Evolutionary conservation across 1,140 invertebrate species (phyloP).

Genomic region (Vanessa tameamea): DNA sequence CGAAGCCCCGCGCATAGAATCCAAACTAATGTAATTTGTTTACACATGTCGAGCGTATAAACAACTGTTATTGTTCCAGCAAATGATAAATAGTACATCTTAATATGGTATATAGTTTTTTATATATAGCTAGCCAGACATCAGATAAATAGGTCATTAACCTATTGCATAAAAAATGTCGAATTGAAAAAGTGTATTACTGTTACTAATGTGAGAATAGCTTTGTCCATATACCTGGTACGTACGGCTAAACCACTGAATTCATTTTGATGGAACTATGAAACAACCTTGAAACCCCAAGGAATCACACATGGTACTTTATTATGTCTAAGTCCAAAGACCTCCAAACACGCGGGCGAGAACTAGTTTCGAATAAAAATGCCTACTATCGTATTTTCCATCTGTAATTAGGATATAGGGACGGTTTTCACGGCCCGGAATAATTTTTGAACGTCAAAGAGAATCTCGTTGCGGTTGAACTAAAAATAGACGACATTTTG

Average conservation of each 20-base stretch:
- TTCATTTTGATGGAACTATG: too few relatives aligned
- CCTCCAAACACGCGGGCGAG: too few relatives aligned
- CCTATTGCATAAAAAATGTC: background rate
- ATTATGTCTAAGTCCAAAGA: too few relatives aligned
- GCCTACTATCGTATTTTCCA: too few relatives aligned
- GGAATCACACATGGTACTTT: too few relatives aligned
- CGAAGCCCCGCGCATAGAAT: constrained; percentile 1
- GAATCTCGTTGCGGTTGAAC: background rate
- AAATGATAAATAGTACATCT: background rate
- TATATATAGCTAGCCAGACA: background rate
- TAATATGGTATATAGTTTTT: background rate
- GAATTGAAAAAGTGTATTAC: background rate
- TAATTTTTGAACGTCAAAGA: background rate
- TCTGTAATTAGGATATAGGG: background rate
- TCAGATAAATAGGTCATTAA: background rate
- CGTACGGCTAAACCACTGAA: too few relatives aligned
- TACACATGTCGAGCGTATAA: constrained; percentile 7
- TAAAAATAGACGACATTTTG: constrained; percentile 13
- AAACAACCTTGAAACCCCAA: too few relatives aligned
- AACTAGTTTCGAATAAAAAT: too few relatives aligned
- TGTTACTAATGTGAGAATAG: too few relatives aligned
- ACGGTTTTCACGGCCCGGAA: background rate
- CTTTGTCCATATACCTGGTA: too few relatives aligned
- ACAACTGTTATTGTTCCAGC: background rate
- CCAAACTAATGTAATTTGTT: constrained; percentile 8